phyloP scores from a whole-genome alignment of 1,140 invertebrate species.

The Aphelinus certus region DNA sequence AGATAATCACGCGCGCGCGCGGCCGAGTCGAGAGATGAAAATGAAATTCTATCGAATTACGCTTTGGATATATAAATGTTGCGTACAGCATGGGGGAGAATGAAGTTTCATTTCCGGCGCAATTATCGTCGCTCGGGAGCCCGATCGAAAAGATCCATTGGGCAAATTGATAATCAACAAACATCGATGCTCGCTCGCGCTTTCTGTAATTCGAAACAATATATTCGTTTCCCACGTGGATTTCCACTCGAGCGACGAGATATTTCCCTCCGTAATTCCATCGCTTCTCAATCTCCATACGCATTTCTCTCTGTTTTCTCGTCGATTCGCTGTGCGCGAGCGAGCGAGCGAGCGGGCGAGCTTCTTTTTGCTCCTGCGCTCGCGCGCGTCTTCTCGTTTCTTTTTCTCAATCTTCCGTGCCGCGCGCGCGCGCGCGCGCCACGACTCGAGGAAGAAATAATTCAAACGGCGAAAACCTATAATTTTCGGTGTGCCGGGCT shows the following conservation, averaged over 20 bases:
- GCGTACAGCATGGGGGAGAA: too few species aligned
- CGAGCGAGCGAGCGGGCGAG: too few species aligned
- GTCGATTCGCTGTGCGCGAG: background rate
- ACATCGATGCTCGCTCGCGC: too few species aligned
- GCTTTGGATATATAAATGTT: too few species aligned
- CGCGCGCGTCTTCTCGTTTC: background rate
- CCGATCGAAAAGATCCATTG: too few species aligned
- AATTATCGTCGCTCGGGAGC: too few species aligned
- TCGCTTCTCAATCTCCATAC: background rate
- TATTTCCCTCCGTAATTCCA: background rate
- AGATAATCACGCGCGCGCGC: too few species aligned
- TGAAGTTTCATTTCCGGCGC: too few species aligned
- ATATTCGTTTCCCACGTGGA: slow-evolving; percentile 1
- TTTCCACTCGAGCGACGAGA: background rate
- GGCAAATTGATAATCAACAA: too few species aligned
- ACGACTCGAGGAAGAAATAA: slow-evolving; percentile 46
- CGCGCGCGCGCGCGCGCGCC: background rate
- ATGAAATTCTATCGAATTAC: too few species aligned
- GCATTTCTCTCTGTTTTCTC: slow-evolving; percentile 4
- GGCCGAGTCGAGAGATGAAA: too few species aligned
- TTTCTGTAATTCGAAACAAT: background rate
- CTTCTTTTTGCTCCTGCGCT: background rate
- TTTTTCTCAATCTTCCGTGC: slow-evolving; percentile 7
- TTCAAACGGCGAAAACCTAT: slow-evolving; percentile 52
- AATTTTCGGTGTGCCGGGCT: slow-evolving; percentile 44